phyloP scores from a whole-genome alignment of 2,113 vertebrate genomes.

The Gambusia affinis region DNA sequence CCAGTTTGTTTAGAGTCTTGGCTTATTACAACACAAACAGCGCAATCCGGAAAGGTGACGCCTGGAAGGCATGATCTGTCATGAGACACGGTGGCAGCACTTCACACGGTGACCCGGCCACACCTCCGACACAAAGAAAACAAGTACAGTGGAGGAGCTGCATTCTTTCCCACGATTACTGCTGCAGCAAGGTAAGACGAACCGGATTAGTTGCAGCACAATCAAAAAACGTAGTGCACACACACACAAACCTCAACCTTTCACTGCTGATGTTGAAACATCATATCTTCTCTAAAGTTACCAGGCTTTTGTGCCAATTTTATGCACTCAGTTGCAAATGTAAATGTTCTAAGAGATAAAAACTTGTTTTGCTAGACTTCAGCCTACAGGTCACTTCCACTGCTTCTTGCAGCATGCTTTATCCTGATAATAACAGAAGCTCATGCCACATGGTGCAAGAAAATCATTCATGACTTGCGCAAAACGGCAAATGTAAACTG shows the following conservation, averaged over 20 bases:
- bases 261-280: constrained; percentile 17
- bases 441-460: constrained; percentile 45
- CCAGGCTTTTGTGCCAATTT: constrained; percentile 3
- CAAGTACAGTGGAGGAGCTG: constrained; percentile 61
- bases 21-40: constrained; percentile 62
- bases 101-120: constrained; percentile 48
- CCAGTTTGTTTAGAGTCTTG: constrained; percentile 67
- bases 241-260: constrained; percentile 30
- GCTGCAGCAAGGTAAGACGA: constrained; percentile 60
- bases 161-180: constrained; percentile 79
- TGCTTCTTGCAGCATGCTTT: constrained; percentile 11
- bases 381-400: not conserved
- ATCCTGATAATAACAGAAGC: constrained; percentile 23
- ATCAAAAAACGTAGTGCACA: constrained; percentile 35
- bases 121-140: constrained; percentile 63
- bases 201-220: constrained; percentile 58
- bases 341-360: not conserved
- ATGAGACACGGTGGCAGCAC: constrained; percentile 47
- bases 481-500: constrained; percentile 66
- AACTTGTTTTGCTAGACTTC: not conserved
- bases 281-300: not conserved
- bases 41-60: constrained; percentile 64
- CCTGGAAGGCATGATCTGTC: constrained; percentile 52
- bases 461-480: constrained; percentile 71
- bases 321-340: not conserved